phyloP scores from a whole-genome alignment of 2,888 invertebrate genomes.

The Heterodera filipjevi region DNA sequence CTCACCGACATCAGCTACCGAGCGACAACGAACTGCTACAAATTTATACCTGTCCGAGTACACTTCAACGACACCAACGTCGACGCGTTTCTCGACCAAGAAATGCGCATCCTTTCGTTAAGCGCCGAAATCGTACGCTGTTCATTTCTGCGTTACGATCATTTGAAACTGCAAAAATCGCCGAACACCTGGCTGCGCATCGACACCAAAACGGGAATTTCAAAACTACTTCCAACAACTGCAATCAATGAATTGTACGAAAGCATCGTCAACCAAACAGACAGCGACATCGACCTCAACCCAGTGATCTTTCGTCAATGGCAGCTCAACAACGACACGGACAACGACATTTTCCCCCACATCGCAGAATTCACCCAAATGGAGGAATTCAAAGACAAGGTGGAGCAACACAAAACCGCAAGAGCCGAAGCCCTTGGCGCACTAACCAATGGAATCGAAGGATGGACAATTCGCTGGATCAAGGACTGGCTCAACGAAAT shows the following conservation, averaged over 20 bases:
- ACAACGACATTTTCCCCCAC: not conserved
- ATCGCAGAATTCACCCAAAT: not conserved
- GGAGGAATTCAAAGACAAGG: not conserved
- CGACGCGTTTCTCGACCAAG: constrained; percentile 3
- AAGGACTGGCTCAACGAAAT: not conserved
- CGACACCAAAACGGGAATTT: not conserved
- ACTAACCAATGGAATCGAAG: not conserved
- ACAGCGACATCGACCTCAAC: not conserved
- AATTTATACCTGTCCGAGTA: not conserved
- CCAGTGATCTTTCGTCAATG: too few relatives aligned
- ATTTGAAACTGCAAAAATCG: too few relatives aligned
- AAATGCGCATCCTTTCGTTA: not conserved
- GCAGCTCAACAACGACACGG: not conserved
- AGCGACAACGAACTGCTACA: not conserved
- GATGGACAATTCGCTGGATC: not conserved
- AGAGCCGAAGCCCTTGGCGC: not conserved
- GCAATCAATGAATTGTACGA: not conserved
- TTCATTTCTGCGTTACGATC: not conserved
- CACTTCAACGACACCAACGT: too few relatives aligned
- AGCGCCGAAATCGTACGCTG: not conserved
- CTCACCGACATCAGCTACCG: too few relatives aligned
- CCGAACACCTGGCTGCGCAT: not conserved
- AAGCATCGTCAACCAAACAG: not conserved
- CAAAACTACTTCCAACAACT: not conserved
- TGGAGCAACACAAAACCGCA: not conserved